Evolutionary conservation across 2,113 vertebrate genomes (phyloP), one percentile per base, ranked within the genome.

Genomic region (Poeciliopsis turrubarensis): DNA sequence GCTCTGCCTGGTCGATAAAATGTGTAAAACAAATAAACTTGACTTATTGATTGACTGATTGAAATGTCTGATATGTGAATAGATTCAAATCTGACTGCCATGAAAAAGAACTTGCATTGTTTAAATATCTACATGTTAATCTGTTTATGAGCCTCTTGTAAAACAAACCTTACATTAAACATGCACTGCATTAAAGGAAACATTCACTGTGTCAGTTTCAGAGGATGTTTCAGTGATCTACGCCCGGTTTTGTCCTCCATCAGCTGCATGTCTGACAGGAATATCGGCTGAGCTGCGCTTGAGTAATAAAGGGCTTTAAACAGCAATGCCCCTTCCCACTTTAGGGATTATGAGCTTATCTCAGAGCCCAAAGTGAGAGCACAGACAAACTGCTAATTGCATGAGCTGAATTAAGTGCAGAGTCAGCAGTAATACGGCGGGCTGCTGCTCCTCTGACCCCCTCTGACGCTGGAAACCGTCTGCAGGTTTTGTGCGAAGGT

Each of bases 341-440:
- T 89, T 85, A 91, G 81, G 88, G 91, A 92, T 93, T 91, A 89
- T 85, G 80, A 77, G 80, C 91, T 93, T 91, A 89, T 76, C 85
- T 86, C 77, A 51, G 81, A 83, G 77, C 74, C 74, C 75, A 68
- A 81, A 81, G 75, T 79, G 77, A 84, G 77, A 84, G 79, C 79
- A 89, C 82, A 84, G 90, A 92, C 85, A 91, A 92, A 75, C 82
- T 76, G 83, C 85, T 91, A 88, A 93, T 90, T 92, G 78, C 81
- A 89, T 89, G 90, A 85, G 83, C 78, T 80, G 63, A 54, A 85
- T 86, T 83, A 78, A 66, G 66, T 87, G 89, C 83, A 88, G 89
- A 82, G 83, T 90, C 79, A 89, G 89, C 78, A 32, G 62, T 77
- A 37, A 11, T 11, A 77, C 70, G 67, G 79, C 32, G 57, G 25